Base-by-base conservation (phyloP, 2,797 vertebrate genomes). In the Melanotaenia nigrans region DNA sequence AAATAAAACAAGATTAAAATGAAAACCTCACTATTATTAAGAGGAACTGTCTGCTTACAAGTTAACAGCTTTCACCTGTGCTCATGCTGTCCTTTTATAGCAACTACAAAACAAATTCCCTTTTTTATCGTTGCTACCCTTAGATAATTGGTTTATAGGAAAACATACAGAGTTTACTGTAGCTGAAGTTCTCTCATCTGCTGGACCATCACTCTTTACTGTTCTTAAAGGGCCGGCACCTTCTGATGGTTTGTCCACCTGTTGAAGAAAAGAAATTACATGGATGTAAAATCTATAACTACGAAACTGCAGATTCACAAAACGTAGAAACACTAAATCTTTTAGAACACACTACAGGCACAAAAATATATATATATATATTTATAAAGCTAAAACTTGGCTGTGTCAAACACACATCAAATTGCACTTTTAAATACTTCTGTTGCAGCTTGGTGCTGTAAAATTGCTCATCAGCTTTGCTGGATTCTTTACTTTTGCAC, bases 241-340 rank as follows among this genome's bases (percentile, higher is more conserved):
- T 86, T 99, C 97, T 32, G 95, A 83, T 2, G 93, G 38, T 87
- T 98, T 98, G 77, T 99, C 98, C 78, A 81, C 92, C 96, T 99
- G 85, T 62, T 32, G 51, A 75, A 25, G 30, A 33, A 53, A 33
- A 24, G 14, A 5, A 28, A 49, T 40, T 40, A 9, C 8, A 36
- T 38, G 3, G 32, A 22, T 25, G 68, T 36, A 8, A 58, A 71
- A 62, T 45, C 36, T 22, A 14, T 35, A 18, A 58, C 11, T 24
- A 22, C 33, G 0, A 16, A 45, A 45, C 7, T 5, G 16, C 4
- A 45, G 16, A 20, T 5, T 45, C 6, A 8, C 0, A 18, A 45
- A 18, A 20, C 20, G 18, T 2, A 0, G 42, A 47, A 4, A 47
- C 2, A 47, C 20, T 40, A 4, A 40, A 40, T 20, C 18, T 20